Conservation (phyloP, 2,797 vertebrate species). For the Cynodonichthys magdalenae region DNA sequence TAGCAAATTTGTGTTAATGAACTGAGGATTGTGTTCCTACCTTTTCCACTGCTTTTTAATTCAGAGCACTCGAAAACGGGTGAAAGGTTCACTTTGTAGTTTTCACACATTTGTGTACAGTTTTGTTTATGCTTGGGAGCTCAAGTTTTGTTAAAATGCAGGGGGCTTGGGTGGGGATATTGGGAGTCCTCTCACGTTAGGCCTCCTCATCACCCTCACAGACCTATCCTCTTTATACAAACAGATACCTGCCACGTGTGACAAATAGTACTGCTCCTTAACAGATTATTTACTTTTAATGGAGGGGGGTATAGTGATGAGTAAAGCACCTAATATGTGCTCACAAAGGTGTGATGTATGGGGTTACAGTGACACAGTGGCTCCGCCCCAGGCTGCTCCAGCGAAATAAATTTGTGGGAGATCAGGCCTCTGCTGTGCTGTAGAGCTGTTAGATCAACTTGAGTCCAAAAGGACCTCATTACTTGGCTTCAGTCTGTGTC, state of each 20-base stretch:
- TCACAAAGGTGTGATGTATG: slow-evolving; percentile 81
- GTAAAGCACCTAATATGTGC: slow-evolving; percentile 82
- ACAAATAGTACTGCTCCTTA: slow-evolving; percentile 70
- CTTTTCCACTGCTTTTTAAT: slow-evolving; percentile 53
- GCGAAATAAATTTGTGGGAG: slow-evolving; percentile 32
- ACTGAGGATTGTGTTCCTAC: slow-evolving; percentile 69
- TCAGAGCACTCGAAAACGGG: slow-evolving; percentile 10
- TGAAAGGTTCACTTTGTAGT: background rate
- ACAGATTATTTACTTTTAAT: slow-evolving; percentile 85
- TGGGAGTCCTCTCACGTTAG: slow-evolving; percentile 52
- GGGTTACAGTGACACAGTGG: slow-evolving; percentile 67
- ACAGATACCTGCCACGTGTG: slow-evolving; percentile 80
- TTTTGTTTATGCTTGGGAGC: background rate
- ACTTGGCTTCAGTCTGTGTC: background rate
- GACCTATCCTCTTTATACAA: slow-evolving; percentile 57
- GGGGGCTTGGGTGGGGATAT: background rate
- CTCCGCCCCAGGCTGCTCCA: slow-evolving; percentile 53
- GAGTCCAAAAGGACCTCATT: background rate
- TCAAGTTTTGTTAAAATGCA: background rate
- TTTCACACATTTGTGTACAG: background rate
- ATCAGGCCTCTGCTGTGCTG: slow-evolving; percentile 7
- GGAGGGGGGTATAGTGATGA: slow-evolving; percentile 61
- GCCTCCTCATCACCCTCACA: slow-evolving; percentile 37
- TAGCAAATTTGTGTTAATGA: slow-evolving; percentile 78
- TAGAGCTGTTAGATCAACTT: slow-evolving; percentile 7